These are phyloP conservation scores for Sclerurus mexicanus DNA, from an alignment of 2,113 vertebrate genomes.

Conservation along the genomic window DNA sequence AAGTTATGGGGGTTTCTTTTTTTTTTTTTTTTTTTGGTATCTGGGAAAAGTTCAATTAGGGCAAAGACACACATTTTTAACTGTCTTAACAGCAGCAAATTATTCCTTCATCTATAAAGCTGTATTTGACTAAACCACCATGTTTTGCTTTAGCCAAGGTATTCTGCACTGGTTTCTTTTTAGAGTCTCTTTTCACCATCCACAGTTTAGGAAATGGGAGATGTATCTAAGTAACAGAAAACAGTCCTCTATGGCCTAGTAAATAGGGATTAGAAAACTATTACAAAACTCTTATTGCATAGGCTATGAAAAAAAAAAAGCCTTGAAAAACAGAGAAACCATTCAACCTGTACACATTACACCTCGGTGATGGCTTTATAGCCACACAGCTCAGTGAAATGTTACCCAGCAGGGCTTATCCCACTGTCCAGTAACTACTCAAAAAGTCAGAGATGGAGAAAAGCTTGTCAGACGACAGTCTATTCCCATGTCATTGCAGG, in stretches of 20 bases:
- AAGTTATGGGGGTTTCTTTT: not conserved
- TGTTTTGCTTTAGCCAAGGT: constrained; percentile 20
- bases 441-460: not conserved
- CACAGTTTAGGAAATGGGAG: constrained; percentile 16
- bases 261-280: constrained; percentile 67
- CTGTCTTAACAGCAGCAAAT: constrained; percentile 18
- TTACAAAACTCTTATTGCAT: constrained; percentile 69
- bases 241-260: constrained; percentile 55
- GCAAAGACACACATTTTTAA: not conserved
- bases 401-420: not conserved
- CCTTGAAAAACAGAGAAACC: constrained; percentile 26
- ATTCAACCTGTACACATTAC: constrained; percentile 39
- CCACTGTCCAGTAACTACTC: not conserved
- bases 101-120: constrained; percentile 26
- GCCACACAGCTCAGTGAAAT: not conserved
- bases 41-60: not conserved
- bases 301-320: constrained; percentile 30
- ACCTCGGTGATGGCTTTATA: constrained; percentile 9
- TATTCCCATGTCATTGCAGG: not conserved
- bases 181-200: constrained; percentile 10
- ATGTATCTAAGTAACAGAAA: constrained; percentile 67
- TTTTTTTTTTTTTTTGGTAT: not conserved
- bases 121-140: not conserved
- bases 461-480: not conserved
- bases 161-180: not conserved